These are phyloP conservation scores for Emydocephalus ijimae DNA, from an alignment of 2,113 vertebrate genomes.

Conservation along the genomic window DNA sequence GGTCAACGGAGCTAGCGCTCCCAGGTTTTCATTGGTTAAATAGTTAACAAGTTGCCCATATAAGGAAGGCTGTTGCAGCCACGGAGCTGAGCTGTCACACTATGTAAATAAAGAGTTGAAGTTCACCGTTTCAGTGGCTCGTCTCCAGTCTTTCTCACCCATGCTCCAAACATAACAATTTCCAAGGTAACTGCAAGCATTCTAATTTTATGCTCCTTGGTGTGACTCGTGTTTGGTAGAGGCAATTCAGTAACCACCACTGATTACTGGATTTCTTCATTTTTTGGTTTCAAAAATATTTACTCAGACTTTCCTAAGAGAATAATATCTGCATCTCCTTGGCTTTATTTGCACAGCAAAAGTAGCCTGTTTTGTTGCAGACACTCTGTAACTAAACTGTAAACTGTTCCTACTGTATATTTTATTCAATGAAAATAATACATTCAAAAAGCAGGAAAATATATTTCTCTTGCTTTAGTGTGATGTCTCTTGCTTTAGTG, in stretches of 20 bases:
- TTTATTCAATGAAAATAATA: not conserved
- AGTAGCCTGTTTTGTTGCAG: not conserved
- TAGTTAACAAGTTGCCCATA: too few species aligned
- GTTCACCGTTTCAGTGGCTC: too few species aligned
- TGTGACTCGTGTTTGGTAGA: not conserved
- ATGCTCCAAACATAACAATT: too few species aligned
- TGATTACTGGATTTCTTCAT: not conserved
- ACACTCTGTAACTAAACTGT: not conserved
- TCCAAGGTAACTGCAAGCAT: not conserved
- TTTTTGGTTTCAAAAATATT: not conserved
- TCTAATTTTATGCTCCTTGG: not conserved
- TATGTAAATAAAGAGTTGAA: too few species aligned
- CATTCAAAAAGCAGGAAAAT: not conserved
- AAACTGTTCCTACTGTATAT: not conserved
- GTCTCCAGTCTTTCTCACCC: too few species aligned
- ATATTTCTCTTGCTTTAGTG: not conserved
- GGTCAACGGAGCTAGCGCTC: too few species aligned
- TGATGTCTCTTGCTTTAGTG: not conserved
- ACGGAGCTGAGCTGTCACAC: too few species aligned
- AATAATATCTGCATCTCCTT: not conserved
- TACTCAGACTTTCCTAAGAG: not conserved
- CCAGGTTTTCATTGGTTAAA: too few species aligned
- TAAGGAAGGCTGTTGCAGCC: too few species aligned
- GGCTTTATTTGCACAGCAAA: not conserved
- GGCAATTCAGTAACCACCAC: not conserved